Base-by-base conservation (phyloP, 2,888 invertebrate species). In the Branchellion lobata region DNA sequence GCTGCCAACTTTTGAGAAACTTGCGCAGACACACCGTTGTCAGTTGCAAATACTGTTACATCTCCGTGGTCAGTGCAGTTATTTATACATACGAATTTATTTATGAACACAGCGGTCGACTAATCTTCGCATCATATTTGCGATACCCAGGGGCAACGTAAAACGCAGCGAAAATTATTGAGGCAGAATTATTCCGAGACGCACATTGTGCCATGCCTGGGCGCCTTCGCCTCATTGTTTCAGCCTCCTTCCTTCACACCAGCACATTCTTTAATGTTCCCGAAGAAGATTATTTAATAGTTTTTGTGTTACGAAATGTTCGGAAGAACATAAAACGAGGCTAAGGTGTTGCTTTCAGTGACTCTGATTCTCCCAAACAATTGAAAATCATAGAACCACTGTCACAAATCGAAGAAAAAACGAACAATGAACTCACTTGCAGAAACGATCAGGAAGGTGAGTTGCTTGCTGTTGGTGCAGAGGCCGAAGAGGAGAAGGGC, bases 141-240 rank as follows among this genome's bases (percentile, higher is more conserved):
- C 61, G 61, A n/a, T 18, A 24, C 61, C 61, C 61, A 57, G 24
- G 61, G 61, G 61, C 24, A n/a, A 57, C 61, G 61, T 57, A 57
- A 57, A 57, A 57, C 61, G 61, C 61, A 57, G 61, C 61, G 61
- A 57, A 57, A 57, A 57, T 57, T 57, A 57, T 57, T 57, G 61
- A 57, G n/a, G 61, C 61, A 57, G 61, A 57, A 57, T 57, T 57
- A 57, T 57, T 57, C 61, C 24, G n/a, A 57, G 61, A 18, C 21
- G 61, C 61, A 57, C 24, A 57, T 57, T 57, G 61, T 57, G 5
- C 61, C 24, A 57, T n/a, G 61, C 61, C 24, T 57, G n/a, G 5
- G 21, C 21, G 61, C 61, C 3, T n/a, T 57, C n/a, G n/a, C 61
- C 3, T 57, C 61, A 57, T 57, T 57, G 61, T 57, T 57, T 57